A percentile compares a stretch with the other conserved stretches of the same genome.
phyloP scores from a whole-genome alignment of 2,888 invertebrate genomes.

The Drosophila siamana region DNA sequence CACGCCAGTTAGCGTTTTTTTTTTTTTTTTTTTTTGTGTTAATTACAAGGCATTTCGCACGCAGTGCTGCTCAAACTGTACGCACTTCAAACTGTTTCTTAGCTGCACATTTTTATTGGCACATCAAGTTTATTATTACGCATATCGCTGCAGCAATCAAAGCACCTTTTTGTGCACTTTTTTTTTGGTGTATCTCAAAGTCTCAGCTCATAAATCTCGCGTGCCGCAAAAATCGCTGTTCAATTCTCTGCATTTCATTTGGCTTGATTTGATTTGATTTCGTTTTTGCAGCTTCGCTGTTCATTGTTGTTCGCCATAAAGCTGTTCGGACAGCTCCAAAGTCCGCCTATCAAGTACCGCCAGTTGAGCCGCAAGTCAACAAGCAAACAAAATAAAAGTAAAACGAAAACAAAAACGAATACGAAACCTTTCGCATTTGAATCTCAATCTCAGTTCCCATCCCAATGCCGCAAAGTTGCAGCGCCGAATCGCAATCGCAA shows the following conservation, averaged over 20 bases:
- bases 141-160: conserved; percentile 38
- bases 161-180: conserved; percentile 34
- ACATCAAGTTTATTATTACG: conserved; percentile 23
- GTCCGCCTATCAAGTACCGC: conserved; percentile 65
- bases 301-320: conserved; percentile 58
- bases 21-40: conserved; percentile 62
- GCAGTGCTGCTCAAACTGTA: conserved; percentile 22
- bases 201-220: conserved; percentile 77
- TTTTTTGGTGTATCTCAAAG: conserved; percentile 55
- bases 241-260: too few species aligned
- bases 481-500: conserved; percentile 43
- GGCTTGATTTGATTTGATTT: conserved; percentile 61
- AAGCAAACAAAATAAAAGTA: conserved; percentile 5
- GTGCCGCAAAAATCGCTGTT: conserved; percentile 66
- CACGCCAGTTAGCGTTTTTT: conserved; percentile 29
- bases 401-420: conserved; percentile 15
- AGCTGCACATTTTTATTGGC: too few species aligned
- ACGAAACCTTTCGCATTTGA: conserved; percentile 65
- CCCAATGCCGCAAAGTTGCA: conserved; percentile 1
- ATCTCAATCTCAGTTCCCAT: conserved; percentile 59
- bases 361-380: conserved; percentile 44
- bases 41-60: conserved; percentile 62
- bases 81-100: conserved; percentile 8
- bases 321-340: conserved; percentile 62
- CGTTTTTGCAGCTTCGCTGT: conserved; percentile 15